phyloP scores from a whole-genome alignment of 2,797 vertebrate genomes.

The Hippoglossus hippoglossus region DNA sequence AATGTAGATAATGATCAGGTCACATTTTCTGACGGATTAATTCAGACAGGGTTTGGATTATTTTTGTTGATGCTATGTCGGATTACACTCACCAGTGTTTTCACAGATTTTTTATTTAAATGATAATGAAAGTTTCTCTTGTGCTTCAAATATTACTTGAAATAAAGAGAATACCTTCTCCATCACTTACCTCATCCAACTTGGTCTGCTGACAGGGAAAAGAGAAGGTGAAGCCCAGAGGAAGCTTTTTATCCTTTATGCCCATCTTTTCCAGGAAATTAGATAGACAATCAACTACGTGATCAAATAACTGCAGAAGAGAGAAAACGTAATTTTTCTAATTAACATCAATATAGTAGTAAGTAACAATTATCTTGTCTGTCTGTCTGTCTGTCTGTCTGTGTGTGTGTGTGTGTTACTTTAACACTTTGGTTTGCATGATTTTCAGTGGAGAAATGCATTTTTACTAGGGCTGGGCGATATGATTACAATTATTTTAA shows the following conservation, averaged over 20 bases:
- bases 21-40: too few relatives aligned
- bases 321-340: conserved; percentile 8
- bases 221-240: conserved; percentile 96
- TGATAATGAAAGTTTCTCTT: background rate
- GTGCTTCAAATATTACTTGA: conserved; percentile 1
- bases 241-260: conserved; percentile 94
- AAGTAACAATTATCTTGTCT: too few relatives aligned
- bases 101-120: background rate
- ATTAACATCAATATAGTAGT: background rate
- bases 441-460: too few relatives aligned
- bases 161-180: background rate
- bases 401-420: too few relatives aligned
- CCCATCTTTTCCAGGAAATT: conserved; percentile 92
- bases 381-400: too few relatives aligned
- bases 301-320: conserved; percentile 91
- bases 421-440: too few relatives aligned
- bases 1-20: too few relatives aligned
- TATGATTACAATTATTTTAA: too few relatives aligned
- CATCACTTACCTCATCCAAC: conserved; percentile 91
- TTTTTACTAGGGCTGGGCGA: too few relatives aligned
- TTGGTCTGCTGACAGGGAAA: conserved; percentile 95
- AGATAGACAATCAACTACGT: conserved; percentile 92
- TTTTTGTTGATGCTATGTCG: too few relatives aligned
- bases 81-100: background rate
- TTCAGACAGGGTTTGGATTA: too few relatives aligned